phyloP scores from a whole-genome alignment of 2,113 vertebrate species.

The Sylvia atricapilla region DNA sequence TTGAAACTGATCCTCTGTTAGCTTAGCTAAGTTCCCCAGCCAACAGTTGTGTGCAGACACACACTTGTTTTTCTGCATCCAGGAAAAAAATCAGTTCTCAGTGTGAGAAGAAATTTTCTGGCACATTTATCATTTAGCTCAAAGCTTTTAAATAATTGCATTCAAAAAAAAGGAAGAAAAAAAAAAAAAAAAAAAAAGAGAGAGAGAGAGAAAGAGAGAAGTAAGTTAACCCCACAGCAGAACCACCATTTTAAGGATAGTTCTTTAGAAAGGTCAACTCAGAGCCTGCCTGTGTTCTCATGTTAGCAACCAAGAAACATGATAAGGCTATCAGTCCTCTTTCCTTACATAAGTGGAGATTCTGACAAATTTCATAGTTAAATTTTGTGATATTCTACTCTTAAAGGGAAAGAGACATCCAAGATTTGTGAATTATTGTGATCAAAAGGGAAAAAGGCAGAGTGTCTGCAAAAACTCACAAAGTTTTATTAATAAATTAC shows the following conservation, averaged over 20 bases:
- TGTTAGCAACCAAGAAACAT: neutral
- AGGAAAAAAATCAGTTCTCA: neutral
- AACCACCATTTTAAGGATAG: neutral
- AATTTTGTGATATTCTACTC: neutral
- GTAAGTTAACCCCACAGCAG: neutral
- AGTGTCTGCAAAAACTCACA: fast-evolving
- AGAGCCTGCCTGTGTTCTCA: neutral
- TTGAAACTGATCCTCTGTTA: neutral
- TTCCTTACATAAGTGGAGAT: neutral
- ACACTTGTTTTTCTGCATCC: neutral
- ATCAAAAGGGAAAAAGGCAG: neutral
- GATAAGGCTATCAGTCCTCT: neutral
- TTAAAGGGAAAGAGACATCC: neutral
- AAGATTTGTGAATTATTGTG: neutral
- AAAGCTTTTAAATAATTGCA: neutral
- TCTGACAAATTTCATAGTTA: neutral
- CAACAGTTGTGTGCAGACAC: neutral
- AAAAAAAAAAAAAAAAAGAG: neutral
- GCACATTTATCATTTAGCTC: neutral
- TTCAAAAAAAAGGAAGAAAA: neutral
- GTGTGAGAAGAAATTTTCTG: neutral
- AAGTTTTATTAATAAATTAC: neutral
- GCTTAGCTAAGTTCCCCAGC: neutral
- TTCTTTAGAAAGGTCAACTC: neutral
- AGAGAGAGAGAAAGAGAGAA: neutral